Evolutionary conservation across 1,140 invertebrate species (phyloP).

Genomic region (Drosophila lini): DNA sequence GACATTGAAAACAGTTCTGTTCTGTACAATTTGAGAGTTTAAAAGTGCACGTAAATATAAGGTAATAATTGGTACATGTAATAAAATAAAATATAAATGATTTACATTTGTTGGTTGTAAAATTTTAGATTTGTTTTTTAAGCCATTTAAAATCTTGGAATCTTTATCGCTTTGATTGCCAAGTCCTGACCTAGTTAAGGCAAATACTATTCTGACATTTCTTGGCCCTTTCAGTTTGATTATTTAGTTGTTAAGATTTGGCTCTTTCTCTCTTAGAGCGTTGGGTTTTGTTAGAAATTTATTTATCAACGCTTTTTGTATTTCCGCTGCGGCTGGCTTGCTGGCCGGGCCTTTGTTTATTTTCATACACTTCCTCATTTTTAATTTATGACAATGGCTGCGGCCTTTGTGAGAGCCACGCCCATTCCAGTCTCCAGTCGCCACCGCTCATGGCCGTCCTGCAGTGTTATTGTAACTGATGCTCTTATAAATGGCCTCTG

Average conservation of each 20-base stretch:
- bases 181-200: conserved; percentile 7
- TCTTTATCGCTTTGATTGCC: neutral
- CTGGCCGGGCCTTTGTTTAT: conserved; percentile 68
- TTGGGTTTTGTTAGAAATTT: conserved; percentile 62
- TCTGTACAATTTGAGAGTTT: neutral
- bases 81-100: too few species aligned
- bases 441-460: conserved; percentile 8
- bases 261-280: conserved; percentile 8
- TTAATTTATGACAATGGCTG: conserved; percentile 82
- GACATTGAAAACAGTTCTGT: neutral
- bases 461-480: conserved; percentile 80
- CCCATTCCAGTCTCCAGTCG: conserved; percentile 12
- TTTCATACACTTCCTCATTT: conserved; percentile 82
- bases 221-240: conserved; percentile 9
- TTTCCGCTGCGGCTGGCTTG: conserved; percentile 64
- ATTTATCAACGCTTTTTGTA: conserved; percentile 80
- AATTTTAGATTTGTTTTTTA: neutral
- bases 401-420: conserved; percentile 68
- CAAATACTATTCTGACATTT: neutral
- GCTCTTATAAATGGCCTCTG: conserved; percentile 78
- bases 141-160: neutral
- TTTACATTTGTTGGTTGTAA: neutral
- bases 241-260: conserved; percentile 23
- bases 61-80: too few species aligned
- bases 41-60: too few species aligned